A percentile compares a stretch with the other conserved stretches of the same genome.
phyloP scores from a whole-genome alignment of 2,888 invertebrate genomes.

The Eledona agricola region DNA sequence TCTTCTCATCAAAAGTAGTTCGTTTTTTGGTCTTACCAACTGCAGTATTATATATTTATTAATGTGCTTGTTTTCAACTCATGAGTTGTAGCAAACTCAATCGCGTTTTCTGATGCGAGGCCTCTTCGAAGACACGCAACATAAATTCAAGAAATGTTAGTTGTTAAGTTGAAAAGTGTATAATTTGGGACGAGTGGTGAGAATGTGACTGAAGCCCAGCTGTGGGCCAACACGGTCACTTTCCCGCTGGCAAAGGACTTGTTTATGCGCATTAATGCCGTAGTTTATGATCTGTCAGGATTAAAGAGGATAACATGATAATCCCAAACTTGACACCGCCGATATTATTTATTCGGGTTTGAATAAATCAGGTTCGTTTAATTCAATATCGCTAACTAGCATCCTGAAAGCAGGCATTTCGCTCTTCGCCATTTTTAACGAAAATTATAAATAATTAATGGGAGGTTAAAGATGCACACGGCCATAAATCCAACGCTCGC shows the following conservation, averaged over 20 bases:
- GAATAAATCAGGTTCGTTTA: slow-evolving; percentile 11
- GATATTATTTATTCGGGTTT: slow-evolving; percentile 41
- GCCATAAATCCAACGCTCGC: slow-evolving; percentile 51
- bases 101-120: no score
- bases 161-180: no score
- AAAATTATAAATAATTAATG: slow-evolving; percentile 42
- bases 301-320: slow-evolving; percentile 54
- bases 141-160: no score
- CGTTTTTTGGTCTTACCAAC: no score
- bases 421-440: slow-evolving; percentile 34
- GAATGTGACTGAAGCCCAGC: slow-evolving; percentile 27
- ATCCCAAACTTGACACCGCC: slow-evolving; percentile 48
- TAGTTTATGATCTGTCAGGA: slow-evolving; percentile 49
- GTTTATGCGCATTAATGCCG: slow-evolving; percentile 46
- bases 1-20: no score
- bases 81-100: no score
- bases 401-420: no score
- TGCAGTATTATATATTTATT: no score
- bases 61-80: no score
- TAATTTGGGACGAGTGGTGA: slow-evolving; percentile 28
- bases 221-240: slow-evolving; percentile 37
- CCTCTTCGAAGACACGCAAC: no score
- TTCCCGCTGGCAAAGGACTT: slow-evolving; percentile 50
- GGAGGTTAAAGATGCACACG: slow-evolving; percentile 40
- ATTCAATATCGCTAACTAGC: slow-evolving; percentile 6